These are phyloP conservation scores for Mohoua ochrocephala DNA, from an alignment of 2,113 vertebrate genomes.

Conservation along the genomic window DNA sequence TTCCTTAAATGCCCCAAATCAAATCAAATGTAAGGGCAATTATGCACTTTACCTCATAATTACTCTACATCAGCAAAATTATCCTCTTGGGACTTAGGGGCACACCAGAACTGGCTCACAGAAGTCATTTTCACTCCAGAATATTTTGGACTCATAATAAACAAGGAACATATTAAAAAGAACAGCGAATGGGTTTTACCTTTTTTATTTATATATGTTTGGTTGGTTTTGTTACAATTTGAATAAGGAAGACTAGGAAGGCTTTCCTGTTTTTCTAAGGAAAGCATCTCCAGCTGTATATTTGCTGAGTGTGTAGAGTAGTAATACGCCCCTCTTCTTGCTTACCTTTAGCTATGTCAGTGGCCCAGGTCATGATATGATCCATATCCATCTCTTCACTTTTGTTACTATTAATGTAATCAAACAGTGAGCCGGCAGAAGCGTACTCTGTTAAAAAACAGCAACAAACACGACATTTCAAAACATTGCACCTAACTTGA, in stretches of 20 bases:
- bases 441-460: constrained; percentile 86
- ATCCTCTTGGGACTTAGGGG: neutral
- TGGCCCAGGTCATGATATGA: constrained; percentile 97
- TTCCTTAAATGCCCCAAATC: neutral
- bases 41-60: neutral
- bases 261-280: neutral
- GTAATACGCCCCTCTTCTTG: neutral
- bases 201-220: neutral
- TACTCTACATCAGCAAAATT: constrained; percentile 1
- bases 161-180: neutral
- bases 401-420: constrained; percentile 92
- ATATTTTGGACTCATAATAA: neutral
- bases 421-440: constrained; percentile 89
- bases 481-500: neutral
- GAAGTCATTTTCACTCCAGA: neutral
- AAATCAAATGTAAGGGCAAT: neutral
- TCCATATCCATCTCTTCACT: constrained; percentile 96
- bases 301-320: neutral
- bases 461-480: constrained; percentile 1
- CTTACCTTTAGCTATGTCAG: constrained; percentile 95
- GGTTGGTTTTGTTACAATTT: neutral
- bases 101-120: neutral
- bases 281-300: neutral
- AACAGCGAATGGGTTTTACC: neutral
- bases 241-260: neutral